Evolutionary conservation across 1,140 invertebrate species (phyloP), one percentile per base, ranked within the genome.

Genomic region (Diabrotica undecimpunctata): DNA sequence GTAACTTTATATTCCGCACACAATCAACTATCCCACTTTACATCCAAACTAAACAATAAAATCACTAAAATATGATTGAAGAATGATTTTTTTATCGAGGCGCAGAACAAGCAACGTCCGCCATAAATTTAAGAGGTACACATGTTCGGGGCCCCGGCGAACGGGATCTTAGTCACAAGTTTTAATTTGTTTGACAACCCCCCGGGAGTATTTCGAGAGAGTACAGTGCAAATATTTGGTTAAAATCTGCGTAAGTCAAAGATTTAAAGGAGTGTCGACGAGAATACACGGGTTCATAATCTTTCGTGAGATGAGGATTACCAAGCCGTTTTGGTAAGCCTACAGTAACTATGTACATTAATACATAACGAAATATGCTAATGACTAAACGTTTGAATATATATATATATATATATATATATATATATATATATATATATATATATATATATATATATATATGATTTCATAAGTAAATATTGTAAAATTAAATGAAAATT

Each of bases 51-150:
- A 77, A 78, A 78, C 77, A 78, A 78, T 78, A 78, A 78, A 78
- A 78, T 78, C 68, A 75, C 75, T 77, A 76, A 78, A 77, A 78
- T 78, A 78, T 78, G 76, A 78, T 78, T 78, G 77, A 77, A 71
- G 75, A 75, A 75, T 77, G 74, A 70, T 65, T 75, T 75, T 77
- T 77, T 77, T 73, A 73, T 75, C 72, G 69, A 69, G 64, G 56
- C 67, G 61, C 68, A 69, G 68, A 74, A 77, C 75, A 77, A 69
- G 72, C 65, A 59, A 55, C 68, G 74, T 68, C 65, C 66, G 66
- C 70, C 71, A 77, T 77, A 77, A 77, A 77, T 77, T 74, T 73
- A 70, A 55, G 61, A 58, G 62, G 51, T 64, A 71, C 70, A 71
- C 65, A 67, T 64, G 62, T 64, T 64, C 51, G 36, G 61, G n/a